These are phyloP conservation scores for Cryptus armator DNA, from an alignment of 2,888 invertebrate species.

Conservation along the genomic window DNA sequence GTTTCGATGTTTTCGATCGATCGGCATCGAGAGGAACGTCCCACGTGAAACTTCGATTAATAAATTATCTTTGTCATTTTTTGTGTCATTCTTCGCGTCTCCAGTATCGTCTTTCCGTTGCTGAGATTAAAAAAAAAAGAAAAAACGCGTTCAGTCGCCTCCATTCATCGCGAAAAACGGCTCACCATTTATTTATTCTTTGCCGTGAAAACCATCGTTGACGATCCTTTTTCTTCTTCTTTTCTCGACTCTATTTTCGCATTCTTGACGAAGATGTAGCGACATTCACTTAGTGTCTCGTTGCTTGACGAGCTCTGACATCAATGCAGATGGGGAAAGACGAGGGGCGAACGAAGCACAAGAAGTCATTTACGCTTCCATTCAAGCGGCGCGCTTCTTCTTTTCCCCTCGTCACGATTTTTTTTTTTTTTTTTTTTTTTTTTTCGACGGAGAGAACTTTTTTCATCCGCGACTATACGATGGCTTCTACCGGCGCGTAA, in stretches of 20 bases:
- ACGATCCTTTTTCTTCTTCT: constrained; percentile 37
- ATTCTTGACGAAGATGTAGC: constrained; percentile 39
- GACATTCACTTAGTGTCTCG: constrained; percentile 62
- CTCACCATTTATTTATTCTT: constrained; percentile 27
- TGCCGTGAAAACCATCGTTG: background rate
- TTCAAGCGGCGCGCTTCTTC: constrained; percentile 50
- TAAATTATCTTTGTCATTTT: background rate
- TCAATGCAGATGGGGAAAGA: constrained; percentile 53
- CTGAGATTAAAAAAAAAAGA: background rate
- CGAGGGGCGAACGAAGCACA: constrained; percentile 49
- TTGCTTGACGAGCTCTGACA: constrained; percentile 47
- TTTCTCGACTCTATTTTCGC: background rate
- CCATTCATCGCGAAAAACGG: background rate
- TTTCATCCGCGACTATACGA: background rate
- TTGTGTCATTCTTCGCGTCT: background rate
- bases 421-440: constrained; percentile 15
- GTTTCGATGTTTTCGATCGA: constrained; percentile 49
- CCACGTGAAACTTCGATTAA: background rate
- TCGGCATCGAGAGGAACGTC: background rate
- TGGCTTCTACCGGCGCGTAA: background rate
- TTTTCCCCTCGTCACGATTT: constrained; percentile 15
- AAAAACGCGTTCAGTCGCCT: background rate
- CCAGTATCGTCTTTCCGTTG: constrained; percentile 26
- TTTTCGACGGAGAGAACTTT: background rate
- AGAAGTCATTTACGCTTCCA: constrained; percentile 62